phyloP scores from a whole-genome alignment of 2,113 vertebrate genomes.

The Clinocottus analis region DNA sequence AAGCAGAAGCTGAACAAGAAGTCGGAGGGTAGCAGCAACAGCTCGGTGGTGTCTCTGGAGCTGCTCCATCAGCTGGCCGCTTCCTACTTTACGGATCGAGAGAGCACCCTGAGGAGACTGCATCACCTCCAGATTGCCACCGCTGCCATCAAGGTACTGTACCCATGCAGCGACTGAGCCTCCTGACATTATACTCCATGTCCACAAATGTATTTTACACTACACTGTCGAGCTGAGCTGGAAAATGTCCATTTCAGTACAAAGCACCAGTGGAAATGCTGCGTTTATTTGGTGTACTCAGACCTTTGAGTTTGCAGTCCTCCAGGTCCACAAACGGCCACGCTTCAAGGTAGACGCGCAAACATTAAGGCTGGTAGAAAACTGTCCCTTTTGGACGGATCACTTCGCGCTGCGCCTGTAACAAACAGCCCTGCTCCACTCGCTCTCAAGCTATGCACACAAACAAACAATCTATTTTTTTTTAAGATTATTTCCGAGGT shows the following conservation, averaged over 20 bases:
- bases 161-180: neutral
- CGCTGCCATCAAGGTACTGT: conserved; percentile 93
- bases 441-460: conserved; percentile 22
- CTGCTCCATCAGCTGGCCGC: conserved; percentile 96
- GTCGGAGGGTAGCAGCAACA: conserved; percentile 88
- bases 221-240: neutral
- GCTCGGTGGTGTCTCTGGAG: conserved; percentile 92
- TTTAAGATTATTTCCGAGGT: conserved; percentile 49
- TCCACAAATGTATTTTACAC: neutral
- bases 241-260: neutral
- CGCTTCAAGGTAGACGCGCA: conserved; percentile 20
- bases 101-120: conserved; percentile 93
- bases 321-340: conserved; percentile 27
- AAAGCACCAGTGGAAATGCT: conserved; percentile 5
- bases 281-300: conserved; percentile 17
- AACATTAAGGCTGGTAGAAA: conserved; percentile 43
- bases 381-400: conserved; percentile 36
- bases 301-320: conserved; percentile 19
- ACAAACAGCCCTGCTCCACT: conserved; percentile 23
- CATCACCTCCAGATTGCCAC: conserved; percentile 99
- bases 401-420: neutral
- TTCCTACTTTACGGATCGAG: conserved; percentile 97
- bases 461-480: conserved; percentile 25
- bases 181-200: neutral
- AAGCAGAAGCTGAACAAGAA: conserved; percentile 95